These are phyloP conservation scores for Sula dactylatra DNA, from an alignment of 2,113 vertebrate genomes.

Conservation along the genomic window DNA sequence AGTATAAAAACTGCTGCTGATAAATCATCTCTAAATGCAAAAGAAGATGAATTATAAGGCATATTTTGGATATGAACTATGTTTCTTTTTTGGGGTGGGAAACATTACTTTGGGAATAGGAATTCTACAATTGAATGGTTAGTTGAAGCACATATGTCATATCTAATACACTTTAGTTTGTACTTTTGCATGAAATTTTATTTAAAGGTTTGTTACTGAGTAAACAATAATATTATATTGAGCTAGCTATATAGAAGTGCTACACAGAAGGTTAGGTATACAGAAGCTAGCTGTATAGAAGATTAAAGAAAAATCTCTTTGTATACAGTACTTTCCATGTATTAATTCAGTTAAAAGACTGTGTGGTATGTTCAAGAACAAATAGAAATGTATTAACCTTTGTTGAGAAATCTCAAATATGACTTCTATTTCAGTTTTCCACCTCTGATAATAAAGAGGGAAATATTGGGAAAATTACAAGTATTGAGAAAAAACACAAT, in stretches of 20 bases:
- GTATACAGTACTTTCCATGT: neutral
- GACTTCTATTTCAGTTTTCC: neutral
- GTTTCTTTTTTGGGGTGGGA: neutral
- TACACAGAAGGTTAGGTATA: neutral
- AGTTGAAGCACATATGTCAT: neutral
- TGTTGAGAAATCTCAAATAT: neutral
- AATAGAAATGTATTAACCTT: neutral
- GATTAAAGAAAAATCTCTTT: neutral
- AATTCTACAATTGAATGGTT: neutral
- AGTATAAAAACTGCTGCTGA: neutral
- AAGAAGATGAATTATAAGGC: neutral
- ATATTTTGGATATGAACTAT: neutral
- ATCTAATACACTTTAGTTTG: neutral
- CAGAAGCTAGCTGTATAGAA: neutral
- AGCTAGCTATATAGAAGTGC: neutral
- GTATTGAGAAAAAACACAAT: neutral
- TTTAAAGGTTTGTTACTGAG: neutral
- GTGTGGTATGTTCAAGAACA: neutral
- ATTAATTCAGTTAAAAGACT: neutral
- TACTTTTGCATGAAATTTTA: neutral
- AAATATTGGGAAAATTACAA: neutral
- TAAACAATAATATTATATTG: neutral
- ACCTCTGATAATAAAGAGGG: neutral
- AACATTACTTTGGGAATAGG: neutral
- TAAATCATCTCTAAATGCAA: neutral